phyloP scores from a whole-genome alignment of 2,113 vertebrate genomes.

The Atherinomorus stipes region DNA sequence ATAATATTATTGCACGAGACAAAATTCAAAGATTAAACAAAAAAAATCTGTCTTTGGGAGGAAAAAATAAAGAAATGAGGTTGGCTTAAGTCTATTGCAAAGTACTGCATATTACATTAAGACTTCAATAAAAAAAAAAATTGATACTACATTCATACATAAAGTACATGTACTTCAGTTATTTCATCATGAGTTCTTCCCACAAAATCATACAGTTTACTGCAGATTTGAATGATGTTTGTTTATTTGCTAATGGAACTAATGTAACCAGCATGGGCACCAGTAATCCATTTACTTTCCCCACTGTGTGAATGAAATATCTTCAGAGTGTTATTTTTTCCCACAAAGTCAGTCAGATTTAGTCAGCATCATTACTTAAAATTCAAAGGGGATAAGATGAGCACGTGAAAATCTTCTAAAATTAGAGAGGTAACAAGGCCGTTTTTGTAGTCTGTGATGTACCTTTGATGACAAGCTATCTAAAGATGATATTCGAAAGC shows the following conservation, averaged over 20 bases:
- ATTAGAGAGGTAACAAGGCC: conserved; percentile 30
- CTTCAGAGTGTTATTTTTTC: conserved; percentile 29
- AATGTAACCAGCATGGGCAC: conserved; percentile 31
- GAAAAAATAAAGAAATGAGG: no score
- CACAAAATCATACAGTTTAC: background rate
- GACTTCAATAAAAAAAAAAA: background rate
- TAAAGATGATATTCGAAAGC: conserved; percentile 36
- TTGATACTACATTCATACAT: no score
- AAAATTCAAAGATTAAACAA: background rate
- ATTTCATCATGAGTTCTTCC: no score
- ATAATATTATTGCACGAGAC: no score
- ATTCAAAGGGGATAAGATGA: conserved; percentile 44
- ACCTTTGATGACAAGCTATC: conserved; percentile 35
- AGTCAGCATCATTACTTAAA: conserved; percentile 25
- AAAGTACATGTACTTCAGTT: no score
- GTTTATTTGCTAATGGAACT: conserved; percentile 17
- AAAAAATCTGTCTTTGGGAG: background rate
- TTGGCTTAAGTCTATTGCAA: background rate
- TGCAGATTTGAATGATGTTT: conserved; percentile 2
- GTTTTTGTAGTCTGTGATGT: conserved; percentile 22
- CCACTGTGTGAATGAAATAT: conserved; percentile 46
- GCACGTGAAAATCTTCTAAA: conserved; percentile 36
- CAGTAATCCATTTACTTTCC: conserved; percentile 27
- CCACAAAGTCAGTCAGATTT: conserved; percentile 28
- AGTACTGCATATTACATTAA: background rate